phyloP scores from a whole-genome alignment of 53 echinoderm and acorn worm genomes.

The Crossaster papposus region DNA sequence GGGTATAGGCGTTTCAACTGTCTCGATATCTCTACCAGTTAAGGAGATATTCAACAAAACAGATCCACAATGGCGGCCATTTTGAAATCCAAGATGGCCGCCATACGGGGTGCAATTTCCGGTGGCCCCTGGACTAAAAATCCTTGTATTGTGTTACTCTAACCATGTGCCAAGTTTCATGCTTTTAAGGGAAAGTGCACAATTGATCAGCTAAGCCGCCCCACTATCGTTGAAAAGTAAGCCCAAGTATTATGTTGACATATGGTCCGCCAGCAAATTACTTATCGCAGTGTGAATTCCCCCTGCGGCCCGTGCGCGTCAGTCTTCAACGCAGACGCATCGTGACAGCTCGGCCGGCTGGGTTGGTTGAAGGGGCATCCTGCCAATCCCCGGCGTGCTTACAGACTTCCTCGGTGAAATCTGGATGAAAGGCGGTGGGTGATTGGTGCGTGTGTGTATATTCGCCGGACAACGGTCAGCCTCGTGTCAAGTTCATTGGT shows the following conservation, averaged over 20 bases:
- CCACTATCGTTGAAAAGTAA: slow-evolving; percentile 69
- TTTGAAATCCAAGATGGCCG: too few relatives aligned
- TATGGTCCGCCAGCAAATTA: slow-evolving; percentile 84
- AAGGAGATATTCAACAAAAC: too few relatives aligned
- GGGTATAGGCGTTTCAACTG: too few relatives aligned
- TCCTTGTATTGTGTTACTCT: too few relatives aligned
- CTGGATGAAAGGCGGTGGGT: background rate
- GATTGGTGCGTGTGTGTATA: slow-evolving; percentile 17
- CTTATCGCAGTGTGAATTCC: slow-evolving; percentile 73
- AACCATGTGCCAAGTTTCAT: too few relatives aligned
- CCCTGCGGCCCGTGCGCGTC: slow-evolving; percentile 56
- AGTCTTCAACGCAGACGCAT: slow-evolving; percentile 50
- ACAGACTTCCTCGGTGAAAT: background rate
- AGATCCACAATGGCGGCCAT: too few relatives aligned
- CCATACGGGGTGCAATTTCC: too few relatives aligned
- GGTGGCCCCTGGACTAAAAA: too few relatives aligned
- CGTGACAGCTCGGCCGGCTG: slow-evolving; percentile 66
- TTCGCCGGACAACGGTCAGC: slow-evolving; percentile 41
- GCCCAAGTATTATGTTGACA: slow-evolving; percentile 77
- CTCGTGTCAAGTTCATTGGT: slow-evolving; percentile 47
- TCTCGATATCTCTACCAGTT: too few relatives aligned
- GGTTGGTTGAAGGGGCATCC: slow-evolving; percentile 23
- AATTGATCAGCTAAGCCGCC: too few relatives aligned
- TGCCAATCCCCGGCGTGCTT: slow-evolving; percentile 52
- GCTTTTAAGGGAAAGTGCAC: too few relatives aligned